phyloP scores from a whole-genome alignment of 2,797 vertebrate genomes.

The Coendou prehensilis region DNA sequence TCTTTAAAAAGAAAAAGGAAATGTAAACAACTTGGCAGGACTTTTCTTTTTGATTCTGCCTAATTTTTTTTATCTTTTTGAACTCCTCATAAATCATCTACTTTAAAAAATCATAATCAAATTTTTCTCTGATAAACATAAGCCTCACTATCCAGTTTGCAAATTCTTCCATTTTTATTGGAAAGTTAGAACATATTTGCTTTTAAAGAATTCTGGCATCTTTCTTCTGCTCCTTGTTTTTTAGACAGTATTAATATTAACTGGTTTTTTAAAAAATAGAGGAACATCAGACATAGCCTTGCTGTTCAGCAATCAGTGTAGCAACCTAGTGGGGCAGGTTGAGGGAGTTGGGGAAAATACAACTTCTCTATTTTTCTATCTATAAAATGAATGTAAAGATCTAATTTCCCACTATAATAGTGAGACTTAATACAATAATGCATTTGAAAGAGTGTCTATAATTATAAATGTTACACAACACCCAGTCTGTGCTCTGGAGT shows the following conservation, averaged over 20 bases:
- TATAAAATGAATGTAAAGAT: not conserved
- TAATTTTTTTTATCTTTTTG: not conserved
- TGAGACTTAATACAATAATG: not conserved
- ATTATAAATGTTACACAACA: not conserved
- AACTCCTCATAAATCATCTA: not conserved
- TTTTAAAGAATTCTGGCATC: not conserved
- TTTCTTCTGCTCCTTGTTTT: slow-evolving; percentile 8
- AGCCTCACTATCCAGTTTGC: slow-evolving; percentile 9
- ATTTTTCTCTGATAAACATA: not conserved
- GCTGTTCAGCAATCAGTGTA: not conserved
- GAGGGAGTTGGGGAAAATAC: not conserved
- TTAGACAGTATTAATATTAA: not conserved
- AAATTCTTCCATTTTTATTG: slow-evolving; percentile 4
- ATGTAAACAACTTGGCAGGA: not conserved
- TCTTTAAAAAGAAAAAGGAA: not conserved
- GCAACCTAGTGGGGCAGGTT: not conserved
- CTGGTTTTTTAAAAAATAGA: not conserved
- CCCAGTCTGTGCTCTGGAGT: not conserved
- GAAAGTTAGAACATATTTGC: slow-evolving; percentile 32
- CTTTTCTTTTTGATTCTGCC: not conserved
- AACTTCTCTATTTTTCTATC: not conserved
- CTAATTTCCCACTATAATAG: not conserved
- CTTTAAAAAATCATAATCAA: not conserved
- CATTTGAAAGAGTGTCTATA: not conserved
- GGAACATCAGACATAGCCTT: not conserved